Evolutionary conservation across 2,888 invertebrate species (phyloP).

Genomic region (Panorpa germanica): DNA sequence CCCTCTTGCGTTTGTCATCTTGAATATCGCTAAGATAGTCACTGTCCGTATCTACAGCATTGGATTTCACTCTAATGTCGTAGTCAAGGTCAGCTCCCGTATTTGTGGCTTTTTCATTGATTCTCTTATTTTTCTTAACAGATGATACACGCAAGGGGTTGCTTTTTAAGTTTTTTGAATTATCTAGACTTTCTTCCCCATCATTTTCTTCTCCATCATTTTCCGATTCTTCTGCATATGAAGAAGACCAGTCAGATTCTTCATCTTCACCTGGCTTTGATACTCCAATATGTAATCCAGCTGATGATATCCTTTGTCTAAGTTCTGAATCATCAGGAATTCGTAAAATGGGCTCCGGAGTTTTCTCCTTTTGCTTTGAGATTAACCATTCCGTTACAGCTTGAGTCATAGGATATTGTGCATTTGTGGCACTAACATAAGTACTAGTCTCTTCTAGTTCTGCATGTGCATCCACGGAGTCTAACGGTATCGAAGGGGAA

Average conservation of each 20-base stretch:
- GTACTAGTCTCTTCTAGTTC: no score
- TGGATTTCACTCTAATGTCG: no score
- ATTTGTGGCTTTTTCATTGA: no score
- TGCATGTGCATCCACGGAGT: no score
- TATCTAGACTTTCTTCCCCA: slow-evolving; percentile 10
- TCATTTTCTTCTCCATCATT: slow-evolving; percentile 9
- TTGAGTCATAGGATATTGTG: slow-evolving; percentile 29
- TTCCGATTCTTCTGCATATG: slow-evolving; percentile 12
- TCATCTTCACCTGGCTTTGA: slow-evolving; percentile 1
- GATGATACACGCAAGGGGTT: slow-evolving; percentile 33
- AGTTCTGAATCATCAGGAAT: slow-evolving; percentile 12
- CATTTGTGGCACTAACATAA: no score
- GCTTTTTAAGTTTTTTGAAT: slow-evolving; percentile 33
- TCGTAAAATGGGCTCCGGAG: slow-evolving; percentile 17
- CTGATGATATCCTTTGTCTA: slow-evolving; percentile 8
- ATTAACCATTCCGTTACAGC: slow-evolving; percentile 40
- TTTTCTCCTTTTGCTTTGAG: slow-evolving; percentile 19
- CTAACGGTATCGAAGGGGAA: no score
- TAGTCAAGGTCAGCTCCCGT: no score
- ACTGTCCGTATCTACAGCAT: slow-evolving; percentile 10
- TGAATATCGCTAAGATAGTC: slow-evolving; percentile 12
- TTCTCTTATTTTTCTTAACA: slow-evolving; percentile 21
- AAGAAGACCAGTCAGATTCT: slow-evolving; percentile 15
- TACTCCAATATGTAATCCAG: slow-evolving; percentile 2
- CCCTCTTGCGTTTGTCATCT: slow-evolving; percentile 13